These are phyloP conservation scores for Rhyacophila evoluta DNA, from an alignment of 2,888 invertebrate species.

Conservation along the genomic window DNA sequence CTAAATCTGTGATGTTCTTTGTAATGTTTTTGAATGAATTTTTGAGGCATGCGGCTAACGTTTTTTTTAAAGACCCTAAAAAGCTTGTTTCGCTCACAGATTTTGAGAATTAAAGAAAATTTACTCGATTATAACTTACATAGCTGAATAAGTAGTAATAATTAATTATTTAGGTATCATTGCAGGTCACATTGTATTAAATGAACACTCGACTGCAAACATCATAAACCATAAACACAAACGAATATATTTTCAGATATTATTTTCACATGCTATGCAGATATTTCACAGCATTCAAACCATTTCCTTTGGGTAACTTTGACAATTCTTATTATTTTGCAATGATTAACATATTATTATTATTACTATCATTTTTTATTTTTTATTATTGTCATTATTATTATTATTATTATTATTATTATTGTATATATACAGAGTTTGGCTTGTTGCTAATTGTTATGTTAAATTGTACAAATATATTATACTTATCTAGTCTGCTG, in stretches of 20 bases:
- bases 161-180: neutral
- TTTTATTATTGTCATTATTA: too few relatives aligned
- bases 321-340: constrained; percentile 17
- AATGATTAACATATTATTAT: neutral
- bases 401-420: too few relatives aligned
- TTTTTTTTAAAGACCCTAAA: constrained; percentile 20
- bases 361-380: too few relatives aligned
- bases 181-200: neutral
- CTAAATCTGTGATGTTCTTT: constrained; percentile 12
- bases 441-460: neutral
- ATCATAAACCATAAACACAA: constrained; percentile 13
- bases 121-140: neutral
- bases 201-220: constrained; percentile 2
- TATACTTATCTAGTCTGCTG: constrained; percentile 5
- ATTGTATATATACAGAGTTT: neutral
- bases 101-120: neutral
- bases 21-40: constrained; percentile 10
- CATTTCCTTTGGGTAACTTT: constrained; percentile 2
- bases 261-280: neutral
- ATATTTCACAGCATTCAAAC: neutral
- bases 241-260: neutral
- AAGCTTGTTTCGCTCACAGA: constrained; percentile 27
- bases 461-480: neutral
- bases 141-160: constrained; percentile 20
- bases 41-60: constrained; percentile 19